Evolutionary conservation across 1,140 invertebrate genomes (phyloP).

Genomic region (Papilio aristodemus): DNA sequence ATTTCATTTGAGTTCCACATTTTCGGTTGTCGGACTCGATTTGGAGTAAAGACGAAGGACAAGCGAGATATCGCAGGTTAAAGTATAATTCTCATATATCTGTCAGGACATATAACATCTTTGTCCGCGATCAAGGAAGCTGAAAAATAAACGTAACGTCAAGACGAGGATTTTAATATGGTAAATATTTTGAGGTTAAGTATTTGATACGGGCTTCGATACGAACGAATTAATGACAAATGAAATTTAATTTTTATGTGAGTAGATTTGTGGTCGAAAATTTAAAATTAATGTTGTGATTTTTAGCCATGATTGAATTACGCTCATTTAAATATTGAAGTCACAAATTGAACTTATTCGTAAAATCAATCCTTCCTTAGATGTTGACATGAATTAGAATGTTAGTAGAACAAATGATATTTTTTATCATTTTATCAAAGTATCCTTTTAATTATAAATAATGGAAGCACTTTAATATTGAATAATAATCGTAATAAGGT

Average conservation of each 20-base stretch:
- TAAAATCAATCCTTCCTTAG: too few species aligned
- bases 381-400: too few species aligned
- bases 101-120: constrained; percentile 25
- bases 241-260: not conserved
- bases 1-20: constrained; percentile 19
- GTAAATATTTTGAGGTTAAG: not conserved
- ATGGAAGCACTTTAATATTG: not conserved
- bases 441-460: too few species aligned
- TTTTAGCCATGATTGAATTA: too few species aligned
- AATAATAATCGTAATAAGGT: not conserved
- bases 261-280: too few species aligned
- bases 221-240: not conserved
- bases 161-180: constrained; percentile 1
- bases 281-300: too few species aligned
- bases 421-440: too few species aligned
- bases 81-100: constrained; percentile 18
- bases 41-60: not conserved
- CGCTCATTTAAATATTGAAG: too few species aligned
- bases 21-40: constrained; percentile 7
- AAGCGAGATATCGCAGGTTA: constrained; percentile 5
- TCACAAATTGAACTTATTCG: too few species aligned
- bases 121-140: constrained; percentile 18
- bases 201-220: not conserved
- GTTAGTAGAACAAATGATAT: too few species aligned
- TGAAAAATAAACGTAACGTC: constrained; percentile 17